Base-by-base conservation (phyloP, 2,113 vertebrate genomes). In the Camarhynchus parvulus region DNA sequence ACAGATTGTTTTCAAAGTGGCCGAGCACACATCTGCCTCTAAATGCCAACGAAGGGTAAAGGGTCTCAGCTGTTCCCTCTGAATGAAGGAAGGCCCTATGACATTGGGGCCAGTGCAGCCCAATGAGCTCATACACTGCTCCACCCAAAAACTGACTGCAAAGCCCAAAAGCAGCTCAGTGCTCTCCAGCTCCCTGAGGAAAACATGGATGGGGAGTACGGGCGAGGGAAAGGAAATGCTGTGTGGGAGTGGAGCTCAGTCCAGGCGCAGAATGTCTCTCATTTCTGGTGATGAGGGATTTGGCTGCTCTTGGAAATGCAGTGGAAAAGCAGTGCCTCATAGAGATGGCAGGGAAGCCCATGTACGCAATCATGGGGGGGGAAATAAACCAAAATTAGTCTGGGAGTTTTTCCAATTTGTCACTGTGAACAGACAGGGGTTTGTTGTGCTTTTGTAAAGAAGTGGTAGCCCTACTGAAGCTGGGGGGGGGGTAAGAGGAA, bases 121-220 rank as follows among this genome's bases (percentile, higher is more conserved):
- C 17, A 19, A 1, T 95, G 84, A 96, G 41, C 75, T 97, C 95
- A 95, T 83, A 72, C 13, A 15, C 39, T 46, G 52, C 85, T 81
- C 96, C 95, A 90, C 78, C 95, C 87, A 74, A 94, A 92, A 86
- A 70, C 75, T 55, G 59, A 2, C 88, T 90, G 68, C 21, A 53
- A 83, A 92, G 22, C 22, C 72, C 5, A 0, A 89, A 59, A 77
- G 39, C 63, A 49, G 46, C 55, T 75, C 9, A 0, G 41, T 88
- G 35, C 42, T 83, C 74, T 55, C 1, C 9, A 72, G 55, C 15
- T 78, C 16, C 37, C 42, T 33, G 67, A 1, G 1, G 8, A 37
- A 77, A 94, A 55, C 23, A 22, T 0, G 0, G 46, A 9, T 24
- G 16, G n/a, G 20, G 46, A 79, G 4, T 4, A 23, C 88, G 74